Evolutionary conservation across 2,888 invertebrate genomes (phyloP).

Genomic region (Andrena praecox): DNA sequence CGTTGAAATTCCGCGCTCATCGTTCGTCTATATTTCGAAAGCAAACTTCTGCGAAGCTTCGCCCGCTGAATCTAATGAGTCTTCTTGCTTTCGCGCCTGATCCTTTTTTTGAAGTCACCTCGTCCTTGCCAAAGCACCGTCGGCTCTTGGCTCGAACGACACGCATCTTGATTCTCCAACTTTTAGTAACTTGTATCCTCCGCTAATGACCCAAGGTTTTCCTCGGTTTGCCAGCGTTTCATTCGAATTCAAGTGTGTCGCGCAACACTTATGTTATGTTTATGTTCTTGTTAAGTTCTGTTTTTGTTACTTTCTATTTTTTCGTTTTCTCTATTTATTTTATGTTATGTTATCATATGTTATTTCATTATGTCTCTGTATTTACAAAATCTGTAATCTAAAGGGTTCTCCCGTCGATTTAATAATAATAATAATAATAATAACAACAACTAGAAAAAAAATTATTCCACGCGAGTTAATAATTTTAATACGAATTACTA

Average conservation of each 20-base stretch:
- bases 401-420: too few species aligned
- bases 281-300: too few species aligned
- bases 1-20: conserved; percentile 69
- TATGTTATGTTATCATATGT: too few species aligned
- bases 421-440: too few species aligned
- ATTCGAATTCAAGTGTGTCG: background rate
- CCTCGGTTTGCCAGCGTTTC: background rate
- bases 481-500: conserved; percentile 17
- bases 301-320: too few species aligned
- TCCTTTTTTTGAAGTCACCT: conserved; percentile 35
- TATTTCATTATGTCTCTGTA: too few species aligned
- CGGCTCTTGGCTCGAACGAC: conserved; percentile 11
- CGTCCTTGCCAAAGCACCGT: background rate
- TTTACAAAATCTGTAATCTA: too few species aligned
- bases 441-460: background rate
- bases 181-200: background rate
- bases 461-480: background rate
- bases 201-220: background rate
- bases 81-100: conserved; percentile 36
- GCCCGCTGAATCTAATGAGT: conserved; percentile 70
- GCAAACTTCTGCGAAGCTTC: conserved; percentile 65
- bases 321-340: too few species aligned
- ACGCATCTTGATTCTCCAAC: conserved; percentile 12
- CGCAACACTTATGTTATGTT: too few species aligned
- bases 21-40: conserved; percentile 73